These are phyloP conservation scores for Acrocyrtus sp. DNA, from an alignment of 2,888 invertebrate genomes.

Conservation along the genomic window DNA sequence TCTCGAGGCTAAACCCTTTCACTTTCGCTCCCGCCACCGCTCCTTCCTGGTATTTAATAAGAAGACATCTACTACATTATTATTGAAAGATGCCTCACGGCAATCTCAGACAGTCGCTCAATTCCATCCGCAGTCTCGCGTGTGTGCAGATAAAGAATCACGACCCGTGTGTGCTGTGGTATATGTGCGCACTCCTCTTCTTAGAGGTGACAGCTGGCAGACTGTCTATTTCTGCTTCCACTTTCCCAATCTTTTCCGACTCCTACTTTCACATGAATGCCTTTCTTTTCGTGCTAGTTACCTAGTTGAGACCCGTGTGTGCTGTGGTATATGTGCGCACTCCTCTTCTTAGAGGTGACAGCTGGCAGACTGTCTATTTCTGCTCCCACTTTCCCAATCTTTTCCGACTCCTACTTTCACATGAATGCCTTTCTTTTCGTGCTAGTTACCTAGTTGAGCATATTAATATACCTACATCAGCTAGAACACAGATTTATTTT, in stretches of 20 bases:
- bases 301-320: too few relatives aligned
- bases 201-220: slow-evolving; percentile 30
- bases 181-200: not conserved
- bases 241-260: slow-evolving; percentile 11
- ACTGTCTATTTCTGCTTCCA: slow-evolving; percentile 13
- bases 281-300: too few relatives aligned
- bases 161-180: not conserved
- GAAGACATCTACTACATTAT: too few relatives aligned
- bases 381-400: slow-evolving; percentile 14
- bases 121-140: not conserved
- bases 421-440: slow-evolving; percentile 18
- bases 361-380: slow-evolving; percentile 18
- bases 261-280: slow-evolving; percentile 24
- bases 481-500: too few relatives aligned
- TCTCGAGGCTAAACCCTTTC: too few relatives aligned
- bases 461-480: too few relatives aligned
- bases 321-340: not conserved
- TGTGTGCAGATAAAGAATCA: not conserved
- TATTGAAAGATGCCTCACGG: not conserved
- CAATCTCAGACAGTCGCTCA: not conserved
- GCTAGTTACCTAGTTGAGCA: too few relatives aligned
- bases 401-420: slow-evolving; percentile 14
- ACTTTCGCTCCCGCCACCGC: too few relatives aligned
- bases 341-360: slow-evolving; percentile 20
- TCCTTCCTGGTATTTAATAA: too few relatives aligned